Percentiles rank a stretch among this genome's conserved stretches.
Conservation (phyloP, 2,888 invertebrate genomes). For the Aradus depressus region DNA sequence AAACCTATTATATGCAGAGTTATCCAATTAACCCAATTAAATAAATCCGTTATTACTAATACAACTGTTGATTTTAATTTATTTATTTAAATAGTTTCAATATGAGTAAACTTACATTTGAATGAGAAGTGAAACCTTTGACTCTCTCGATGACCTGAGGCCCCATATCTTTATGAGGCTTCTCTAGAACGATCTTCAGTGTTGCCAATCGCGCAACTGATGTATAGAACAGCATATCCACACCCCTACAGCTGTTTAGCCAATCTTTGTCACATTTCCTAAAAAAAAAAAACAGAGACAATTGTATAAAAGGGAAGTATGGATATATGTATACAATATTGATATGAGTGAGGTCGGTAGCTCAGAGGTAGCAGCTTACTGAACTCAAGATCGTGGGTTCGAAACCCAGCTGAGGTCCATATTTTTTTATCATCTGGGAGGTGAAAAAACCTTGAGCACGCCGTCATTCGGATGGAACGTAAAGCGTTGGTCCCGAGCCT, state of each 20-base stretch:
- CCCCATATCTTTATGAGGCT: constrained; percentile 68
- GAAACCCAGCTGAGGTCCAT: too few relatives aligned
- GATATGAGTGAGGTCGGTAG: neutral
- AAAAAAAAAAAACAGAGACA: constrained; percentile 7
- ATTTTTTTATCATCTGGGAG: too few relatives aligned
- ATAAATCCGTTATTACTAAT: too few relatives aligned
- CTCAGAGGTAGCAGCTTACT: too few relatives aligned
- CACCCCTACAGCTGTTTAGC: constrained; percentile 52
- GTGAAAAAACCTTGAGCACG: too few relatives aligned
- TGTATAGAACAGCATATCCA: constrained; percentile 62
- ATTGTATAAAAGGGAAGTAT: neutral
- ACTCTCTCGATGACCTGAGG: constrained; percentile 70
- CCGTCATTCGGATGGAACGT: too few relatives aligned
- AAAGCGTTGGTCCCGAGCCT: too few relatives aligned
- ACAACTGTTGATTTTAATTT: too few relatives aligned
- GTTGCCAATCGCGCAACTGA: constrained; percentile 56
- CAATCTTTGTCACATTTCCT: constrained; percentile 40
- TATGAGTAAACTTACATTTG: constrained; percentile 48
- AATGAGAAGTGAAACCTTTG: constrained; percentile 70
- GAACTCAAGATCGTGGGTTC: too few relatives aligned
- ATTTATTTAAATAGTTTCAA: neutral
- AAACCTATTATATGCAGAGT: too few relatives aligned
- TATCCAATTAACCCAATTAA: too few relatives aligned
- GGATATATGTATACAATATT: neutral
- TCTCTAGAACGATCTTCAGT: constrained; percentile 48